Base-by-base conservation (phyloP, 2,888 invertebrate species). In the Euclidia mi region DNA sequence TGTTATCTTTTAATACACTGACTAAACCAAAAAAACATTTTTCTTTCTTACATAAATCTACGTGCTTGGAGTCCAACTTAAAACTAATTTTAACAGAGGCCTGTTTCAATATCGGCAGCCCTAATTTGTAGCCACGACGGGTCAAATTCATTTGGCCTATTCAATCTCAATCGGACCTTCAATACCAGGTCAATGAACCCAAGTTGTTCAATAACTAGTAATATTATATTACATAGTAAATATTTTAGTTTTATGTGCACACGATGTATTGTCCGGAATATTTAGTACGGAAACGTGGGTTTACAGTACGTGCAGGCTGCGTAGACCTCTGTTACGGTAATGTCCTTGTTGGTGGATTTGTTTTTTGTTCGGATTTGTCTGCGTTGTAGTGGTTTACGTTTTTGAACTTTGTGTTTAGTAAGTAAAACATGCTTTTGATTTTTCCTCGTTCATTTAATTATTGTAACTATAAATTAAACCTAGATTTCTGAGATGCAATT, bases 131-230 rank as follows among this genome's bases (percentile, higher is more conserved):
- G 17, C n/a, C 7, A 18, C 11, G 38, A 46, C 25, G 34, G 32
- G 25, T 41, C 25, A 49, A 49, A 43, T 47, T 63, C 47, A 62
- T 57, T 57, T 45, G 40, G 42, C 34, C 44, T 47, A 47, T 59
- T 56, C 47, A 55, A 55, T 47, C 51, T 46, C 38, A 28, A 37
- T 40, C 25, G 48, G 29, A 25, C 28, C 42, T 51, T 56, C 18
- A 55, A 31, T 58, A 57, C 32, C 53, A 56, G 59, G 59, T 57
- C 62, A 65, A 46, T 50, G 50, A 41, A 25, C 56, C 50, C 10
- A 45, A 6, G 37, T 42, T 38, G 41, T 44, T 52, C 47, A 53
- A 53, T 60, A 61, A 50, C 35, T 43, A 18, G n/a, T 28, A 51
- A 53, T 58, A 48, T 45, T 47, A 32, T 37, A 50, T 49, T 37